A percentile compares a stretch with the other conserved stretches of the same genome.
Conservation (phyloP, 1,140 invertebrate species). For the Solenopsis fugax region DNA sequence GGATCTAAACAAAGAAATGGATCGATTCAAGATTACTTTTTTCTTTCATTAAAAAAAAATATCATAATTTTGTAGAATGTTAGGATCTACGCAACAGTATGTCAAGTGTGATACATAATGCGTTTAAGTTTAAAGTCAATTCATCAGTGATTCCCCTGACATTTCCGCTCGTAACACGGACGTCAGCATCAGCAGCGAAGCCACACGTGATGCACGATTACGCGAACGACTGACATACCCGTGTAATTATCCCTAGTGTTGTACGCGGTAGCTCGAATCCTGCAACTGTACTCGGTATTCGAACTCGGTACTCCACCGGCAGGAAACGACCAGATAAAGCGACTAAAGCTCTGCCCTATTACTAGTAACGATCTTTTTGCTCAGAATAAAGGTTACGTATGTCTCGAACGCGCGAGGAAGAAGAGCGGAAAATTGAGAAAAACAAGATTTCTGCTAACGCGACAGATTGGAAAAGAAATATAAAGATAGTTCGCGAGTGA, state of each 20-base stretch:
- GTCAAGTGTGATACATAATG: constrained; percentile 7
- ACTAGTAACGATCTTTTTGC: constrained; percentile 73
- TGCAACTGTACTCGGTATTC: constrained; percentile 59
- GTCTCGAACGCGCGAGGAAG: constrained; percentile 43
- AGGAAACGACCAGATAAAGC: constrained; percentile 61
- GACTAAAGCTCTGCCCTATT: constrained; percentile 56
- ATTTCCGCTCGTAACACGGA: constrained; percentile 43
- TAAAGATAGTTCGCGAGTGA: background rate
- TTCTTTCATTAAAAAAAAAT: background rate
- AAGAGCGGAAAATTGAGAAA: constrained; percentile 46
- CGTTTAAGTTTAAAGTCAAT: constrained; percentile 46
- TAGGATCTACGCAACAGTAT: background rate
- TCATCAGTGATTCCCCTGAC: constrained; percentile 33
- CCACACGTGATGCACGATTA: constrained; percentile 57
- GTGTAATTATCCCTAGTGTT: constrained; percentile 69
- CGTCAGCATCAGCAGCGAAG: constrained; percentile 41
- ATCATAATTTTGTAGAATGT: background rate
- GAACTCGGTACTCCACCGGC: constrained; percentile 51
- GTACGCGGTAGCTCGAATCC: constrained; percentile 50
- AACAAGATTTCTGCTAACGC: constrained; percentile 24
- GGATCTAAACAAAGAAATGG: background rate
- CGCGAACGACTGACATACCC: constrained; percentile 55
- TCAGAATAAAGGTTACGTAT: constrained; percentile 64
- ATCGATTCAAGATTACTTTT: background rate
- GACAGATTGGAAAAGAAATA: constrained; percentile 19